Evolutionary conservation across 2,113 vertebrate genomes (phyloP).

Genomic region (Gymnogyps californianus): DNA sequence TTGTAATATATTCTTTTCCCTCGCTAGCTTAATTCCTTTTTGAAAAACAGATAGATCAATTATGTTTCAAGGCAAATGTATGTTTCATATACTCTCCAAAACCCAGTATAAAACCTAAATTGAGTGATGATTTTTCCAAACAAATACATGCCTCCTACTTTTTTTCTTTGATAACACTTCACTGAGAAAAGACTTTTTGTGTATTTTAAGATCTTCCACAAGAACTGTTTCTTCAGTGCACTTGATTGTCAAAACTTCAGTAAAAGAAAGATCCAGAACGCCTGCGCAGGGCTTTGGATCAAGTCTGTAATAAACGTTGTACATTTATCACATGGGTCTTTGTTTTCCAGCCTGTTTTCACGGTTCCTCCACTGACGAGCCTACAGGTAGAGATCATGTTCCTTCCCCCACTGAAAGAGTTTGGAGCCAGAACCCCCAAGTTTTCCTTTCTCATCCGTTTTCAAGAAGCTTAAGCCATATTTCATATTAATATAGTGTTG

Average conservation of each 20-base stretch:
- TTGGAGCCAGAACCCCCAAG: neutral
- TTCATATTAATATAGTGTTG: neutral
- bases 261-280: neutral
- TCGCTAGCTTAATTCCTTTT: neutral
- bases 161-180: neutral
- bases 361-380: neutral
- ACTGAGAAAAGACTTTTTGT: neutral
- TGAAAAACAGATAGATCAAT: neutral
- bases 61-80: neutral
- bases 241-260: neutral
- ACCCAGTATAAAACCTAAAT: neutral
- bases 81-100: neutral
- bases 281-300: neutral
- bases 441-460: neutral
- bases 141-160: neutral
- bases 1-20: neutral
- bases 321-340: neutral
- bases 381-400: neutral
- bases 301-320: too few species aligned
- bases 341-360: neutral
- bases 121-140: neutral
- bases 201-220: neutral
- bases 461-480: neutral
- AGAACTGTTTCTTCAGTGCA: neutral
- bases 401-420: neutral